phyloP scores from a whole-genome alignment of 2,797 vertebrate genomes.

The Silurus aristotelis region DNA sequence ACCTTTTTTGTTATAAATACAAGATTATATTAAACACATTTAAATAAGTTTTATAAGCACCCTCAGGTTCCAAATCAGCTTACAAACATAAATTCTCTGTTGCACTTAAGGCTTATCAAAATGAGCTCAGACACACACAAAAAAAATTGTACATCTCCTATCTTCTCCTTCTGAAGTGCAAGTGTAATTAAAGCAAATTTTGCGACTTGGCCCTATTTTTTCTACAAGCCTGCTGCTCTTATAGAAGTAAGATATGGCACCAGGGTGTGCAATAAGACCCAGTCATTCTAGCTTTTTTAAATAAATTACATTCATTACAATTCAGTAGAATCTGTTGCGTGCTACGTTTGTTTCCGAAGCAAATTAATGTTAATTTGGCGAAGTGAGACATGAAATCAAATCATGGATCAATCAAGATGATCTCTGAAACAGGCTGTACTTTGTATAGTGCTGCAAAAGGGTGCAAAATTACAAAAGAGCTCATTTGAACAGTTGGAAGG shows the following conservation, averaged over 20 bases:
- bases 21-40: slow-evolving; percentile 58
- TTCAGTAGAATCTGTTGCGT: neutral
- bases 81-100: slow-evolving; percentile 58
- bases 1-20: slow-evolving; percentile 62
- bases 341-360: neutral
- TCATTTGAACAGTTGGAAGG: slow-evolving; percentile 20
- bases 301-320: neutral
- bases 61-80: slow-evolving; percentile 55
- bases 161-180: slow-evolving; percentile 51
- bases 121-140: slow-evolving; percentile 13
- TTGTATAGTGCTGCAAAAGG: neutral
- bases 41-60: slow-evolving; percentile 61
- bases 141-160: slow-evolving; percentile 23
- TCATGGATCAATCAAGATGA: neutral
- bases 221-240: neutral
- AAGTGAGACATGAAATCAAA: neutral
- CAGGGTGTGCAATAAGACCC: neutral
- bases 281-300: neutral
- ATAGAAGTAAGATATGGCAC: neutral
- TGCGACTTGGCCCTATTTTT: neutral
- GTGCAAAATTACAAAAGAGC: neutral
- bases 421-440: neutral
- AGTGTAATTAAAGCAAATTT: slow-evolving; percentile 23
- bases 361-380: neutral
- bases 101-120: slow-evolving; percentile 53